phyloP scores from a whole-genome alignment of 2,797 vertebrate genomes.

The Lophotriccus pileatus region DNA sequence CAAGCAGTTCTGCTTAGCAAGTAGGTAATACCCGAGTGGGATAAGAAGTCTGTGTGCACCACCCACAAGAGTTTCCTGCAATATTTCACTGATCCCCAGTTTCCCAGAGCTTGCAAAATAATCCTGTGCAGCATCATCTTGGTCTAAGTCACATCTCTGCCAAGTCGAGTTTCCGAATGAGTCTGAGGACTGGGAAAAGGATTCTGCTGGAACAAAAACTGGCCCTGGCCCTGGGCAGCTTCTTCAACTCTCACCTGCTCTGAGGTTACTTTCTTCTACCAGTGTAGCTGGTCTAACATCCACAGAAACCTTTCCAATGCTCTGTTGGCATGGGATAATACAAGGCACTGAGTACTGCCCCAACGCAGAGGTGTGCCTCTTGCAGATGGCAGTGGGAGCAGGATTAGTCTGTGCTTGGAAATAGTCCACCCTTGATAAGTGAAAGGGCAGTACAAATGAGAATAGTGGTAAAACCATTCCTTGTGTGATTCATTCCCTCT shows the following conservation, averaged over 20 bases:
- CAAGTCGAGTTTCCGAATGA: not conserved
- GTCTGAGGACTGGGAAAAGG: fast-evolving
- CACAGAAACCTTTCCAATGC: not conserved
- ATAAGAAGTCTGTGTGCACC: not conserved
- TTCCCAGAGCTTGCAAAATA: not conserved
- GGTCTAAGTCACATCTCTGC: not conserved
- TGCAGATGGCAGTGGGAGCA: not conserved
- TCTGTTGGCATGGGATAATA: not conserved
- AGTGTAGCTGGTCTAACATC: not conserved
- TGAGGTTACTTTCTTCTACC: not conserved
- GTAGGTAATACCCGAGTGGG: not conserved
- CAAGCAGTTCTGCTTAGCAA: not conserved
- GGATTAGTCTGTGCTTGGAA: not conserved
- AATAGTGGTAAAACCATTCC: not conserved
- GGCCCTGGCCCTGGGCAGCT: not conserved
- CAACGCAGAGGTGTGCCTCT: not conserved
- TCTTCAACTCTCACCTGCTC: not conserved
- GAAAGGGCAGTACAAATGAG: not conserved
- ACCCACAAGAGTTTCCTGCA: not conserved
- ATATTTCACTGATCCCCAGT: not conserved
- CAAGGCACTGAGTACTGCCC: not conserved
- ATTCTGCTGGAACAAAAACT: not conserved
- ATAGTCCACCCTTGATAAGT: not conserved
- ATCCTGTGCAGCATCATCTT: not conserved
- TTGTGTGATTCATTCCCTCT: not conserved